Conservation (phyloP, 2,113 vertebrate genomes). For the Willisornis vidua region DNA sequence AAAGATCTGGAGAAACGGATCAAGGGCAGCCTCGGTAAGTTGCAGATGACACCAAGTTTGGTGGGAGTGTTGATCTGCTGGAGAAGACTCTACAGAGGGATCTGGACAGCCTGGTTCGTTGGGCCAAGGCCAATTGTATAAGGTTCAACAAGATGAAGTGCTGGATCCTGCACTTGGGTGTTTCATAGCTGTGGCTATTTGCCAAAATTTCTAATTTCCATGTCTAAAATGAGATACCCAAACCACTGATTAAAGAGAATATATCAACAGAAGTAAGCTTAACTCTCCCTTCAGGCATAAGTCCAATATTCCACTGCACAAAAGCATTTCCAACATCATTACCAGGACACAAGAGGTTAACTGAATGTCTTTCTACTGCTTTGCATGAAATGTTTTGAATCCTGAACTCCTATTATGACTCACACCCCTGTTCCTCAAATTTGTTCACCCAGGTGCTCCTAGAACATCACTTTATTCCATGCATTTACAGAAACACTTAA, state of each 20-base stretch:
- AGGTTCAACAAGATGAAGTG: neutral
- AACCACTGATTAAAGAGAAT: neutral
- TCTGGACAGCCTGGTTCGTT: neutral
- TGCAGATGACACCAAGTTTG: neutral
- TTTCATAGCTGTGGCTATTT: neutral
- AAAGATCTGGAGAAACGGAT: neutral
- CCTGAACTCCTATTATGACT: slow-evolving; percentile 15
- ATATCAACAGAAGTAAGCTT: neutral
- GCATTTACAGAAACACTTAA: neutral
- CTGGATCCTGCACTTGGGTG: neutral
- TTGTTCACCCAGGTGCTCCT: neutral
- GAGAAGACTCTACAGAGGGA: neutral
- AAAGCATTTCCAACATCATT: neutral
- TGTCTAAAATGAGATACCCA: neutral
- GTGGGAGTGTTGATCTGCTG: neutral
- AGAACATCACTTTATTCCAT: neutral
- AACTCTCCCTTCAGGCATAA: neutral
- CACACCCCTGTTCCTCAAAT: neutral
- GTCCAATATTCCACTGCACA: neutral
- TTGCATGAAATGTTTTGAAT: neutral
- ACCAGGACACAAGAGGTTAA: slow-evolving; percentile 25
- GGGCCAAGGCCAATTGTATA: neutral
- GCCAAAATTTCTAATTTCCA: neutral
- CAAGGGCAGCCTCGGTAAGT: neutral
- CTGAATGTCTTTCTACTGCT: neutral